These are phyloP conservation scores for Pollenia labialis DNA, from an alignment of 2,888 invertebrate genomes.

Conservation along the genomic window DNA sequence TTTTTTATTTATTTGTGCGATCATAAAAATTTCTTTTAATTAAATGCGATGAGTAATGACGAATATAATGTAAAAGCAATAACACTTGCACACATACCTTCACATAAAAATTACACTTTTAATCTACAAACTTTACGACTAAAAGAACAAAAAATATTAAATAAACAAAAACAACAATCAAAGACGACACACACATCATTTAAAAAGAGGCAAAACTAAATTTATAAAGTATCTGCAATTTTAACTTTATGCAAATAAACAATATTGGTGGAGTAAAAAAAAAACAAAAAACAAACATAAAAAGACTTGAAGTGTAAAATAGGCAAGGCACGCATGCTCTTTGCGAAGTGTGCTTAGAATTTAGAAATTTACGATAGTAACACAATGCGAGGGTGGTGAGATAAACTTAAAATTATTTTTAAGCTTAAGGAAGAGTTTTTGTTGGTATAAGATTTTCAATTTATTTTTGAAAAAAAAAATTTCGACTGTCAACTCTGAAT, in stretches of 20 bases:
- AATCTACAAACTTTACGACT: constrained; percentile 39
- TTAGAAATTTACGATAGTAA: constrained; percentile 38
- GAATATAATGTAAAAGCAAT: constrained; percentile 11
- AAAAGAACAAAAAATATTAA: constrained; percentile 8
- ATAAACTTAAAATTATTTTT: not conserved
- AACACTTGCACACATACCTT: not conserved
- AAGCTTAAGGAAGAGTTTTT: too few species aligned
- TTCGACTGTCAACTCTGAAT: too few species aligned
- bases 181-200: not conserved
- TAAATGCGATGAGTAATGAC: constrained; percentile 62
- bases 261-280: constrained; percentile 1
- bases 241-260: constrained; percentile 51
- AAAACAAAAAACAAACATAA: not conserved
- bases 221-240: constrained; percentile 18
- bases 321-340: constrained; percentile 67
- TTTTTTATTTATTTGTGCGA: constrained; percentile 27
- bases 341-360: constrained; percentile 55
- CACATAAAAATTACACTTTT: constrained; percentile 36
- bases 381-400: not conserved
- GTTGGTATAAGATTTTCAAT: too few species aligned
- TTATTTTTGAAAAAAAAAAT: too few species aligned
- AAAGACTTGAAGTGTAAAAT: constrained; percentile 27
- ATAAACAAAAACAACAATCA: not conserved
- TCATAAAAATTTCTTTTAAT: constrained; percentile 59
- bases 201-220: not conserved